Base-by-base conservation (phyloP, 1,140 invertebrate genomes). In the Sitophilus oryzae region DNA sequence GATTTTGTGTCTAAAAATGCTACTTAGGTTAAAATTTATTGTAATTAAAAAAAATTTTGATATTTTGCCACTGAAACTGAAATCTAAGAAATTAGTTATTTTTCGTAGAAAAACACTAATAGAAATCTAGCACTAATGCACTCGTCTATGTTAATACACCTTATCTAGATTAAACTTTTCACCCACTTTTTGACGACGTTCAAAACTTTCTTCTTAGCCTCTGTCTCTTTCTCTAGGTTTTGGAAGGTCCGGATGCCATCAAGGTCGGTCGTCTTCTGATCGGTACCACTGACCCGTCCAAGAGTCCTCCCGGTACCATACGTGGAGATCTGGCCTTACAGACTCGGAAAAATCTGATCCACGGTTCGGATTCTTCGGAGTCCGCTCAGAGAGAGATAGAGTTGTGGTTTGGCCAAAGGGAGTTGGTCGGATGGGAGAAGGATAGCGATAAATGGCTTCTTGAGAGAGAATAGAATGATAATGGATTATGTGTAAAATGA, bases 241-340 rank as follows among this genome's bases (percentile, higher is more conserved):
- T 92, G 93, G 90, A 96, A 84, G 96, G 95, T 61, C 78, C 92
- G 22, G 88, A 93, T 71, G 89, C 85, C 20, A 93, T 99, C 1
- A 96, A 95, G 73, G 96, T 90, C 64, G 94, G 92, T 10, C 86
- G 96, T 66, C 79, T 84, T 52, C 93, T 99, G 84, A 79, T 99
- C 42, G 96, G 96, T 51, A 94, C 91, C 51, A 98, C 96, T 48
- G 91, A 98, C 72, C 96, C 96, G n/a, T 83, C 85, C 47, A 86
- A 94, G 61, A 96, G 92, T 11, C 78, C 80, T 50, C 94, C 94
- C 40, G 69, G 69, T 10, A 92, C 89, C 18, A 96, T 99, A 66
- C 84, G 96, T 66, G 96, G 96, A 45, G 96, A 98, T 71, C 89
- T 86, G 67, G 93, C 90, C 73, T 86, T 98, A 65, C 86, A 97